Evolutionary conservation across 2,888 invertebrate genomes (phyloP).

Genomic region (Lepas anatifera): DNA sequence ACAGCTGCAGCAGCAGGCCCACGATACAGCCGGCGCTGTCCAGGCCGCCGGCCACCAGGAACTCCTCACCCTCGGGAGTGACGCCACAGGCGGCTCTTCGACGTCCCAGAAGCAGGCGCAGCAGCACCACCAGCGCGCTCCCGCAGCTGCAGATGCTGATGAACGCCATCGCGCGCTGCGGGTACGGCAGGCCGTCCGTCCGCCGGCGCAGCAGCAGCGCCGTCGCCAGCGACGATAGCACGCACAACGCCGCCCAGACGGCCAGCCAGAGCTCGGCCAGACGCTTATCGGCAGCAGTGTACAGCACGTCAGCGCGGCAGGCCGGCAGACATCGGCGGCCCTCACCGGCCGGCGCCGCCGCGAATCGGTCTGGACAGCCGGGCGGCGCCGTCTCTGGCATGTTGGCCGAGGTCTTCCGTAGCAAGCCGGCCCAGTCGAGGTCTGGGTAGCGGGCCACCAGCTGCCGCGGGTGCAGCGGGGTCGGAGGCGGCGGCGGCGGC

Average conservation of each 20-base stretch:
- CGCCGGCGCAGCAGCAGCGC: background rate
- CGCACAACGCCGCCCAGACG: background rate
- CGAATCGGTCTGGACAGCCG: background rate
- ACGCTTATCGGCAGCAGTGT: background rate
- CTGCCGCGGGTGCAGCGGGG: no score
- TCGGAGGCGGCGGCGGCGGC: no score
- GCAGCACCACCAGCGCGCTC: background rate
- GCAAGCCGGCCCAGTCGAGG: no score
- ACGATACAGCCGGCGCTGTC: background rate
- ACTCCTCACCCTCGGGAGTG: background rate
- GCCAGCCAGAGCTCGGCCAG: background rate
- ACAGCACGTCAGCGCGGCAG: background rate
- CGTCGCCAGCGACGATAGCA: background rate
- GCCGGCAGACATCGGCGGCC: background rate
- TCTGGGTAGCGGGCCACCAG: no score
- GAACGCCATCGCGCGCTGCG: background rate
- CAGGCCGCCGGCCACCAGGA: background rate
- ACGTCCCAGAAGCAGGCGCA: background rate
- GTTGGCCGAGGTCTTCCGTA: no score
- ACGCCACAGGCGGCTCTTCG: background rate
- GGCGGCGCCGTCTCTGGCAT: no score
- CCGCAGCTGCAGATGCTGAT: background rate
- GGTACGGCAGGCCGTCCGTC: background rate
- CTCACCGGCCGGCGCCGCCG: background rate
- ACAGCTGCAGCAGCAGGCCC: background rate